phyloP scores from a whole-genome alignment of 2,113 vertebrate genomes.

The Lampris megalopsis region DNA sequence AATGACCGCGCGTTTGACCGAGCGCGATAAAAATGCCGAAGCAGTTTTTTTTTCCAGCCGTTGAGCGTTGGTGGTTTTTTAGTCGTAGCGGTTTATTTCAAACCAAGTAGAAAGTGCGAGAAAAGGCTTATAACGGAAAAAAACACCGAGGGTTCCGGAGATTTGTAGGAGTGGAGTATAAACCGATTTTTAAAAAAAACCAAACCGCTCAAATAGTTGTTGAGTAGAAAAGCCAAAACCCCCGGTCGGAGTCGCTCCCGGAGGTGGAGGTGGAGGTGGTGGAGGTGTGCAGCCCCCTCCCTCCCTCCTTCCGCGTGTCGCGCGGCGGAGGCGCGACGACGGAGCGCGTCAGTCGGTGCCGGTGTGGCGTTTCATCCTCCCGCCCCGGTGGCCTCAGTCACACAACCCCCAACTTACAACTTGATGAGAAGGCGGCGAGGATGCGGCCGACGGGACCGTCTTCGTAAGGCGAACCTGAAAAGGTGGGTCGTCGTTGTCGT shows the following conservation, averaged over 20 bases:
- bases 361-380: constrained; percentile 21
- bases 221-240: too few relatives aligned
- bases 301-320: neutral
- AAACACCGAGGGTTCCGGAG: too few relatives aligned
- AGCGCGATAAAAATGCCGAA: neutral
- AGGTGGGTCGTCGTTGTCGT: constrained; percentile 54
- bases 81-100: too few relatives aligned
- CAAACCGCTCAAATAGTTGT: too few relatives aligned
- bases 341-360: constrained; percentile 36
- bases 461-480: constrained; percentile 32
- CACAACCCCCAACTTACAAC: constrained; percentile 24
- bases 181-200: too few relatives aligned
- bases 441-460: constrained; percentile 12
- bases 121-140: too few relatives aligned
- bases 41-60: neutral
- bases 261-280: constrained; percentile 48
- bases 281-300: constrained; percentile 30
- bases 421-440: constrained; percentile 39
- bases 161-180: too few relatives aligned
- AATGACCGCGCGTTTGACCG: neutral
- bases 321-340: constrained; percentile 32
- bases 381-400: constrained; percentile 41
- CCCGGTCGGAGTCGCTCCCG: too few relatives aligned
- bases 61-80: too few relatives aligned
- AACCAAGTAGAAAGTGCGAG: too few relatives aligned